Percentiles rank a stretch among this genome's conserved stretches.
Evolutionary conservation across 2,888 invertebrate species (phyloP).

Genomic region (Horisme vitalbata): DNA sequence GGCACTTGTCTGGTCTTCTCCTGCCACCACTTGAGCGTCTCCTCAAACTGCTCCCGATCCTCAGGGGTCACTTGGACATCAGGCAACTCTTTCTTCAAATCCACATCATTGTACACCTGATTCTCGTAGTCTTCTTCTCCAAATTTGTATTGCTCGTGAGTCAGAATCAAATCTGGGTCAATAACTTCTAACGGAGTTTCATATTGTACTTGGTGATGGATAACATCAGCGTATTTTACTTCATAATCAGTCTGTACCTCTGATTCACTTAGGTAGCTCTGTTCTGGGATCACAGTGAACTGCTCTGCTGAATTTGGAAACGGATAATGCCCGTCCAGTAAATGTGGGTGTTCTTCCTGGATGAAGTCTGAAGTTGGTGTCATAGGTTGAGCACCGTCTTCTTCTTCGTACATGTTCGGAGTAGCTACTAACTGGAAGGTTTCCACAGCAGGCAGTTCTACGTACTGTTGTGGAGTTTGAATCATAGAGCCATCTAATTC

Average conservation of each 20-base stretch:
- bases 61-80: conserved; percentile 76
- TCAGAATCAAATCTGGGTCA: conserved; percentile 60
- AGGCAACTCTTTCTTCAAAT: conserved; percentile 73
- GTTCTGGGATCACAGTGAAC: conserved; percentile 78
- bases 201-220: conserved; percentile 62
- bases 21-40: conserved; percentile 80
- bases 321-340: conserved; percentile 77
- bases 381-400: conserved; percentile 83
- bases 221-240: conserved; percentile 73
- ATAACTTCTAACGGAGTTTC: conserved; percentile 53
- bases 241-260: conserved; percentile 70
- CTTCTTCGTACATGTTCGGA: conserved; percentile 83
- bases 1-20: conserved; percentile 70
- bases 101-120: conserved; percentile 72
- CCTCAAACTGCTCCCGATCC: conserved; percentile 75
- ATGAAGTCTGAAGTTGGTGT: conserved; percentile 75
- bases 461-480: conserved; percentile 80
- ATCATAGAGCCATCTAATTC: conserved; percentile 70
- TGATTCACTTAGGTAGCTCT: conserved; percentile 65
- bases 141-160: conserved; percentile 59
- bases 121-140: conserved; percentile 70
- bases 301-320: conserved; percentile 77
- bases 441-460: conserved; percentile 83
- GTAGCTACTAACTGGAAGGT: conserved; percentile 85
- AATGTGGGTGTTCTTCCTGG: conserved; percentile 75